Evolutionary conservation across 2,797 vertebrate species (phyloP), one percentile per base, ranked within the genome.

Genomic region (Schizopygopsis pylzovi): DNA sequence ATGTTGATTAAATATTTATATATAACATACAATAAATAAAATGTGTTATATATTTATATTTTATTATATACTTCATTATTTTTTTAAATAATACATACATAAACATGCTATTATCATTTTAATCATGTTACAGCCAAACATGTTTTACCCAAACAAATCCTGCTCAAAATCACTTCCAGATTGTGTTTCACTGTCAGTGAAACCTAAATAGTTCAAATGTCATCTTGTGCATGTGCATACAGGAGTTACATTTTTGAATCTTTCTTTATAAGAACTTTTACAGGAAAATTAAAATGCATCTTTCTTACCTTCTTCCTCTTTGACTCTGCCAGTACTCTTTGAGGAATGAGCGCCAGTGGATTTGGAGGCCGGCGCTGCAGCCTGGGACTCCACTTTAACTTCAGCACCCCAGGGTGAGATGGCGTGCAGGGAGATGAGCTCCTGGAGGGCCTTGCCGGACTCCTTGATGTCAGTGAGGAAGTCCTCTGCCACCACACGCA

Each of bases 381-480:
- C 91, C 90, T 1, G 92, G 88, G 94, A 85, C 89, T 98, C 97
- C 0, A 92, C 92, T 91, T 99, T 99, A 81, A 99, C 95, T 89
- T 98, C 97, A 0, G 97, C 96, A 0, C 98, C 98, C 98, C 98
- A 99, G 6, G 97, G 92, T 0, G 98, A 98, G 89, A 99, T 95
- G 0, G 91, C 93, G 12, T 98, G 97, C 68, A 96, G 92, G 3
- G 96, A 95, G 28, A 98, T 90, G 68, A 99, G 92, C 73, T 99
- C 97, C 92, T 96, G 97, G 4, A 98, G 92, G 73, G 93, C 93
- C 93, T 97, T 99, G 77, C 93, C 94, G 0, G 97, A 97, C 5
- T 93, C 94, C 61, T 96, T 95, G 75, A 97, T 82, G 0, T 98
- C 97, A n/a, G 93, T 93, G 67, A 99, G 97, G 92, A 99, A 98